These are phyloP conservation scores for Nilaparvata lugens DNA, from an alignment of 1,140 invertebrate species.

Conservation along the genomic window DNA sequence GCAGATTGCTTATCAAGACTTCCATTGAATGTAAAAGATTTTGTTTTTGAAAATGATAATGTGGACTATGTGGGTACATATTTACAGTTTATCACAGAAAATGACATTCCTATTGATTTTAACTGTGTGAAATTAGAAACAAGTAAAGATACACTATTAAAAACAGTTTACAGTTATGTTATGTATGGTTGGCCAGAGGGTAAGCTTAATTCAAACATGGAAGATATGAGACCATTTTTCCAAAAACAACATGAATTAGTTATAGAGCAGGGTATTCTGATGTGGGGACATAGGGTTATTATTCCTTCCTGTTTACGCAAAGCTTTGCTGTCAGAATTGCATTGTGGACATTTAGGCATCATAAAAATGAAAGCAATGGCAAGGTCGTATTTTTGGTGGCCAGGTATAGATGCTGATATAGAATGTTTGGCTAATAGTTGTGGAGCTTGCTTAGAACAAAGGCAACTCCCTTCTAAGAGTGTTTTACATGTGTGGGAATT, in stretches of 20 bases:
- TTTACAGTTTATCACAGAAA: slow-evolving; percentile 4
- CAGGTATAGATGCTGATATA: slow-evolving; percentile 4
- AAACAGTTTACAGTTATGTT: not conserved
- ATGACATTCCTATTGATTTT: slow-evolving; percentile 4
- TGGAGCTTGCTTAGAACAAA: not conserved
- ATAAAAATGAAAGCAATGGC: slow-evolving; percentile 20
- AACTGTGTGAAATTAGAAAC: slow-evolving; percentile 2
- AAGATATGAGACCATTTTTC: slow-evolving; percentile 10
- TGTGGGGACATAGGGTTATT: slow-evolving; percentile 12
- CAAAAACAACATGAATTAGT: slow-evolving; percentile 8
- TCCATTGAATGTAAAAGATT: slow-evolving; percentile 13
- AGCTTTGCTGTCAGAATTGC: slow-evolving; percentile 14
- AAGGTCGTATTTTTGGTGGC: slow-evolving; percentile 12
- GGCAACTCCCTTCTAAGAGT: slow-evolving; percentile 6
- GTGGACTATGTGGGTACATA: slow-evolving; percentile 8
- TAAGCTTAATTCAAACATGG: not conserved
- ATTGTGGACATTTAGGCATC: slow-evolving; percentile 17
- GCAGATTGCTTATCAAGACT: slow-evolving; percentile 26
- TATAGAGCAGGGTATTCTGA: not conserved
- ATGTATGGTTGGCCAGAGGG: slow-evolving; percentile 4
- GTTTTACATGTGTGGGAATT: slow-evolving; percentile 19
- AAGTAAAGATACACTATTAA: slow-evolving; percentile 5
- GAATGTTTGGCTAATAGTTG: slow-evolving; percentile 2
- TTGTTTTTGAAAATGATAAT: not conserved
- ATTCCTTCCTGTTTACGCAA: slow-evolving; percentile 13